Conservation (phyloP, 2,113 vertebrate species). For the Mirza zaza region DNA sequence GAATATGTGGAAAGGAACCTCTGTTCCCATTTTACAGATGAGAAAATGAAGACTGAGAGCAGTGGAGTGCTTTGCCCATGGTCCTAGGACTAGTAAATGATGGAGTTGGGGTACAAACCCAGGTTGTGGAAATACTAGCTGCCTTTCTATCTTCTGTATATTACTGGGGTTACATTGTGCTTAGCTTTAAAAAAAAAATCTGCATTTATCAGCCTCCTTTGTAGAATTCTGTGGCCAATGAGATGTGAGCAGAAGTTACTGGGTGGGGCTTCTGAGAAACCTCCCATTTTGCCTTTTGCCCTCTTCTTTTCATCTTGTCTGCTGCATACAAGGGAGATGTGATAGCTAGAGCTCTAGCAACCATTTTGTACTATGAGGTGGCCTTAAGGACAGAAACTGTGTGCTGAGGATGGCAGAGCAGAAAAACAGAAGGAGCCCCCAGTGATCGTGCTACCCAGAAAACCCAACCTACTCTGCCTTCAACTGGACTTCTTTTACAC, state of each 20-base stretch:
- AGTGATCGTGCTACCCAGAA: background rate
- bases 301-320: background rate
- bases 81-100: background rate
- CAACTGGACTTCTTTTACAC: background rate
- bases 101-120: background rate
- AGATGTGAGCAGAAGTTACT: background rate
- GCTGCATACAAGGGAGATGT: background rate
- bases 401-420: background rate
- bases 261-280: background rate
- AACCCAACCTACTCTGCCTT: background rate
- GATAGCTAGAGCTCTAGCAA: background rate
- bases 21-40: background rate
- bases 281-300: background rate
- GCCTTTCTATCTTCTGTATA: background rate
- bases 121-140: background rate
- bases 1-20: background rate
- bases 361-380: background rate
- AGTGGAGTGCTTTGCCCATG: background rate
- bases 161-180: background rate
- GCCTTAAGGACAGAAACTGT: background rate
- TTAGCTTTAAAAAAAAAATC: background rate
- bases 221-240: background rate
- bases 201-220: background rate
- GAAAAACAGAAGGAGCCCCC: background rate
- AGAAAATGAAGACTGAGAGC: background rate